Conservation (phyloP, 1,140 invertebrate genomes). For the Acromyrmex echinatior region DNA sequence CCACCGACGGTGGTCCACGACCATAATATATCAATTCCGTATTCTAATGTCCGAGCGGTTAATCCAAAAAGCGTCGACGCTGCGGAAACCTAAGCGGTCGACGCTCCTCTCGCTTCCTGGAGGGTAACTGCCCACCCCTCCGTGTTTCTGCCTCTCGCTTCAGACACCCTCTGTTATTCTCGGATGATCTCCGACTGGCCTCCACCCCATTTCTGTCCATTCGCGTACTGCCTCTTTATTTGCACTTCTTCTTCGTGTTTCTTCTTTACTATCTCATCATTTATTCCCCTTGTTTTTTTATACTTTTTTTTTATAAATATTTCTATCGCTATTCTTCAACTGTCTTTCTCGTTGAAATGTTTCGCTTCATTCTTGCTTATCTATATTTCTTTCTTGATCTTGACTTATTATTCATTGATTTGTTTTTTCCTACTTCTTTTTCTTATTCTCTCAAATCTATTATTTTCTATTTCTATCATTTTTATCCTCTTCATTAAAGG, state of each 20-base stretch:
- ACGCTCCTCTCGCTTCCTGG: slow-evolving; percentile 67
- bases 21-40: slow-evolving; percentile 83
- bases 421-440: neutral
- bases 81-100: slow-evolving; percentile 79
- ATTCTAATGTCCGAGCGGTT: slow-evolving; percentile 83
- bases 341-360: neutral
- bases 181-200: slow-evolving; percentile 47
- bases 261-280: neutral
- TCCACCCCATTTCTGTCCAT: slow-evolving; percentile 9
- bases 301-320: neutral
- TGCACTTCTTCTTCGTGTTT: slow-evolving; percentile 21
- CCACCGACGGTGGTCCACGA: slow-evolving; percentile 51
- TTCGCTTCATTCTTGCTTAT: neutral
- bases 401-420: neutral
- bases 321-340: neutral
- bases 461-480: neutral
- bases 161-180: slow-evolving; percentile 48
- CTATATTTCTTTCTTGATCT: neutral
- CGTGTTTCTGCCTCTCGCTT: slow-evolving; percentile 39
- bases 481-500: neutral
- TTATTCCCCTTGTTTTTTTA: neutral
- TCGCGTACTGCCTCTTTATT: slow-evolving; percentile 40
- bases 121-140: slow-evolving; percentile 53
- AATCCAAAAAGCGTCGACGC: slow-evolving; percentile 82
- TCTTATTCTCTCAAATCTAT: neutral